These are phyloP conservation scores for Ganaspis sp. DNA, from an alignment of 1,140 invertebrate species.

Conservation along the genomic window DNA sequence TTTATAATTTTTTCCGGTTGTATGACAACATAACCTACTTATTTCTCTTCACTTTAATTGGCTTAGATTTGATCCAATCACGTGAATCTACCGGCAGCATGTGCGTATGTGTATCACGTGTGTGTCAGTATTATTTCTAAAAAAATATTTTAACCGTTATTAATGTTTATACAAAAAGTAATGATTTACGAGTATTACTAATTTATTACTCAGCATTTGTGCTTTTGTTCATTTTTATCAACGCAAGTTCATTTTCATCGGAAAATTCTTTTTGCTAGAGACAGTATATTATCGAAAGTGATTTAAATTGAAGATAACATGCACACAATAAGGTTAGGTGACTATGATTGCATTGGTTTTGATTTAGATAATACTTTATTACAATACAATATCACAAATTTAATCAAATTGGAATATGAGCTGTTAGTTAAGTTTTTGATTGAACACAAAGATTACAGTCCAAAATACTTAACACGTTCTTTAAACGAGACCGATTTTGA, in stretches of 20 bases:
- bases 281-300: no score
- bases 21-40: constrained; percentile 21
- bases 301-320: constrained; percentile 50
- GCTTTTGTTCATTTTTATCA: no score
- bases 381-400: constrained; percentile 81
- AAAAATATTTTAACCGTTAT: no score
- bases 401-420: constrained; percentile 81
- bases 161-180: no score
- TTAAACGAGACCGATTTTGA: constrained; percentile 77
- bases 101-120: no score
- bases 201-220: no score
- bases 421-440: constrained; percentile 81
- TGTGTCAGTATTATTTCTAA: no score
- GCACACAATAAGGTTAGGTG: constrained; percentile 75
- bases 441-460: constrained; percentile 79
- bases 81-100: no score
- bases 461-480: constrained; percentile 75
- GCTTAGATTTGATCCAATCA: no score
- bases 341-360: constrained; percentile 89
- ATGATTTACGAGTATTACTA: no score
- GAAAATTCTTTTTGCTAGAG: no score
- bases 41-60: not conserved
- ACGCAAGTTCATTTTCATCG: constrained; percentile 19
- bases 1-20: constrained; percentile 6
- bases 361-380: constrained; percentile 87